Conservation (phyloP, 2,888 invertebrate species). For the Embidobia sp. region DNA sequence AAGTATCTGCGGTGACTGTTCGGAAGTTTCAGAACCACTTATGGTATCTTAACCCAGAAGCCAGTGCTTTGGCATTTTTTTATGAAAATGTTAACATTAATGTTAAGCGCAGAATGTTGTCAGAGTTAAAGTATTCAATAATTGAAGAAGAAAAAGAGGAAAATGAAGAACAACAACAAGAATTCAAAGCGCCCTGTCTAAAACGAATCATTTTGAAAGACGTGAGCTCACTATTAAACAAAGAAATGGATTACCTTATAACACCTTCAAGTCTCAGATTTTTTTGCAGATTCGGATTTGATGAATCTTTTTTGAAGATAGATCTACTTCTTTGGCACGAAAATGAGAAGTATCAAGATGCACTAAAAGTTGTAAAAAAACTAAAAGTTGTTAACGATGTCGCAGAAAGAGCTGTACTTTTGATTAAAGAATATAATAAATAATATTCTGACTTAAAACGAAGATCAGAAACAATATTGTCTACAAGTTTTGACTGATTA, state of each 20-base stretch:
- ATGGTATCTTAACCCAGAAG: constrained; percentile 59
- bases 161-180: constrained; percentile 1
- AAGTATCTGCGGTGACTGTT: constrained; percentile 26
- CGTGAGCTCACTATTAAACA: constrained; percentile 11
- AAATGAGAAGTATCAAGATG: constrained; percentile 29
- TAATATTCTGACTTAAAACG: constrained; percentile 26
- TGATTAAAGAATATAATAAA: constrained; percentile 42
- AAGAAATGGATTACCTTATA: constrained; percentile 48
- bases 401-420: constrained; percentile 41
- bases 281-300: constrained; percentile 41
- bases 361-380: constrained; percentile 19
- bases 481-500: too few species aligned
- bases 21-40: constrained; percentile 46
- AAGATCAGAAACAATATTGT: constrained; percentile 29
- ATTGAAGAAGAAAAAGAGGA: background rate
- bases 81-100: constrained; percentile 18
- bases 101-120: constrained; percentile 21
- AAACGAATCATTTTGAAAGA: constrained; percentile 13
- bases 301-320: constrained; percentile 33
- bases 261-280: constrained; percentile 31
- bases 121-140: constrained; percentile 6
- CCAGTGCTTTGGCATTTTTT: constrained; percentile 52
- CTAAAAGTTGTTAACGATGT: constrained; percentile 49
- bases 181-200: background rate
- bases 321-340: constrained; percentile 35